These are phyloP conservation scores for Triplophysa siluroides DNA, from an alignment of 2,113 vertebrate genomes.

Conservation along the genomic window DNA sequence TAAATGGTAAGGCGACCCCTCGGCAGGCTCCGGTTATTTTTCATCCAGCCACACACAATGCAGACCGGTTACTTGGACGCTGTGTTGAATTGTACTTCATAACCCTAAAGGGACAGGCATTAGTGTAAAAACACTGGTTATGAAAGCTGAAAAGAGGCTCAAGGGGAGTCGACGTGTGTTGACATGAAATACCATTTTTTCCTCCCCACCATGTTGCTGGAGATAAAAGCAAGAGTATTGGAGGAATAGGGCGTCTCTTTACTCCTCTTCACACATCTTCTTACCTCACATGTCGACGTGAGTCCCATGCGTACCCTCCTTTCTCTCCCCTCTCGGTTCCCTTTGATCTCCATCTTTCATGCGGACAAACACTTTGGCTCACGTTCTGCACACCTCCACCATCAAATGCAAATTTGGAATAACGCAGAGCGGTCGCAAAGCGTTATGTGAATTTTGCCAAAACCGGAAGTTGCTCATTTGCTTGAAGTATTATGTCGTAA, in stretches of 20 bases:
- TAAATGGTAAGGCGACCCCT: too few species aligned
- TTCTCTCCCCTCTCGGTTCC: not conserved
- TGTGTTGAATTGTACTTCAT: not conserved
- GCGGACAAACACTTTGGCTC: conserved; percentile 1
- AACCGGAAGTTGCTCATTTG: not conserved
- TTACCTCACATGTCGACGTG: not conserved
- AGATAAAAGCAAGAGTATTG: conserved; percentile 18
- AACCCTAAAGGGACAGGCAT: not conserved
- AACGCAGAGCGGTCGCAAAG: not conserved
- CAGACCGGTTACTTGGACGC: not conserved
- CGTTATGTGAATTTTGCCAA: not conserved
- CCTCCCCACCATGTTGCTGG: not conserved
- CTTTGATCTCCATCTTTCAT: conserved; percentile 24
- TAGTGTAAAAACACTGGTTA: not conserved
- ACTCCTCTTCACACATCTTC: conserved; percentile 26
- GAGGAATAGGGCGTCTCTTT: conserved; percentile 13
- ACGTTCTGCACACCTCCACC: conserved; percentile 4
- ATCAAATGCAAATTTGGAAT: not conserved
- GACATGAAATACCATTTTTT: conserved; percentile 37
- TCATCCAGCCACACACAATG: too few species aligned
- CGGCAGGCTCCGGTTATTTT: too few species aligned
- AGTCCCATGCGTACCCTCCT: conserved; percentile 20
- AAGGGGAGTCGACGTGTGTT: not conserved
- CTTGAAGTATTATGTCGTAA: not conserved
- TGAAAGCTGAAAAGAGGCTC: conserved; percentile 18